Conservation (phyloP, 2,113 vertebrate species). For the Tylochromis polylepis region DNA sequence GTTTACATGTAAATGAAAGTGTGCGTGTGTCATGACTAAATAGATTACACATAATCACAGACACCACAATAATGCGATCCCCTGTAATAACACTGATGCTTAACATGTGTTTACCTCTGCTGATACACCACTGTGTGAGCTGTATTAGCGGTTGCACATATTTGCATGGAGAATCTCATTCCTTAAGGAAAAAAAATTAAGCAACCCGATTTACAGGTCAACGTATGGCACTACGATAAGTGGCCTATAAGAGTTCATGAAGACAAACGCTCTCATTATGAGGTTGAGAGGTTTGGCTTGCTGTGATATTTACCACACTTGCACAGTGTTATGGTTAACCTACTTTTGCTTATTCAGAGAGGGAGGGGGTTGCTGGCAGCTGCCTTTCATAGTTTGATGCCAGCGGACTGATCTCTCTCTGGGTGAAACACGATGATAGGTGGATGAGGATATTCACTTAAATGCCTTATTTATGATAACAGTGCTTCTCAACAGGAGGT, state of each 20-base stretch:
- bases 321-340: conserved; percentile 49
- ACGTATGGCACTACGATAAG: neutral
- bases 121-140: neutral
- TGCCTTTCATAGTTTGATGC: conserved; percentile 40
- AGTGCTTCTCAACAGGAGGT: neutral
- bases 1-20: neutral
- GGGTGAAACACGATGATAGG: conserved; percentile 18
- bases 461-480: conserved; percentile 40
- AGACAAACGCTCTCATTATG: conserved; percentile 24
- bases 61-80: neutral
- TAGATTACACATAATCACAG: conserved; percentile 16
- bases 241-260: neutral
- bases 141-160: neutral
- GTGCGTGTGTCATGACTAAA: conserved; percentile 7
- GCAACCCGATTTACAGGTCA: neutral
- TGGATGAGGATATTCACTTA: conserved; percentile 33
- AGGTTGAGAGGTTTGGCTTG: conserved; percentile 37
- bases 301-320: conserved; percentile 51
- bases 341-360: conserved; percentile 53
- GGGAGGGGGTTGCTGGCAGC: conserved; percentile 47
- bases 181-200: neutral
- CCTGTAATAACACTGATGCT: neutral
- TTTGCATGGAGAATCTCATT: neutral
- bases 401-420: conserved; percentile 35
- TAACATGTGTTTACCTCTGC: neutral